A percentile compares a stretch with the other conserved stretches of the same genome.
Conservation (phyloP, 1,140 invertebrate genomes). For the Drosophila orena region DNA sequence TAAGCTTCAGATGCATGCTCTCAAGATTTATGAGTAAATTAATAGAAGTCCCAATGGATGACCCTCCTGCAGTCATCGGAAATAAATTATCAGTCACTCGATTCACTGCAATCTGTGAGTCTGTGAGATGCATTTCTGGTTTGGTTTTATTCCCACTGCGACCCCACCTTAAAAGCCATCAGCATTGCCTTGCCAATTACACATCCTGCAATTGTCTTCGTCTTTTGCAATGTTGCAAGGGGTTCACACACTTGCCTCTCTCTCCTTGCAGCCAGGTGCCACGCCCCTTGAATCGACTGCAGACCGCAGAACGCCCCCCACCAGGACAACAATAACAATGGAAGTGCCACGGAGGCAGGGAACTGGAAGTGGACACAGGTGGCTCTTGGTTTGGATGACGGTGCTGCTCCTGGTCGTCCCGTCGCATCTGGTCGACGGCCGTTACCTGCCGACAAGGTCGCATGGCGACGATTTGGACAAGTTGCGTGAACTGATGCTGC, state of each 20-base stretch:
- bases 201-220: slow-evolving; percentile 41
- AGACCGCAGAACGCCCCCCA: slow-evolving; percentile 29
- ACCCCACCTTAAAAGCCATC: slow-evolving; percentile 48
- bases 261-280: slow-evolving; percentile 18
- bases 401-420: slow-evolving; percentile 65
- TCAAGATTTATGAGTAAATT: slow-evolving; percentile 14
- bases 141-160: slow-evolving; percentile 40
- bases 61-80: slow-evolving; percentile 2
- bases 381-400: slow-evolving; percentile 55
- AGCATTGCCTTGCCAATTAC: slow-evolving; percentile 35
- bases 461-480: slow-evolving; percentile 87
- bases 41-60: slow-evolving; percentile 17
- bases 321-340: slow-evolving; percentile 34
- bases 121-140: slow-evolving; percentile 29
- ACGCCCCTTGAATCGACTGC: slow-evolving; percentile 14
- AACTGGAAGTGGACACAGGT: slow-evolving; percentile 40
- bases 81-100: slow-evolving; percentile 41
- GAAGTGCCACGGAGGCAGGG: slow-evolving; percentile 20
- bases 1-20: slow-evolving; percentile 11
- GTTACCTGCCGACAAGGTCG: slow-evolving; percentile 86
- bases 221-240: not conserved
- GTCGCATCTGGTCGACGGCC: slow-evolving; percentile 82
- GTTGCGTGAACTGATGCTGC: slow-evolving; percentile 86
- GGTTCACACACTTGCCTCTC: slow-evolving; percentile 18
- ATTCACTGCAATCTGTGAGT: slow-evolving; percentile 15